Evolutionary conservation across 2,113 vertebrate species (phyloP).

Genomic region (Aspiorhynchus laticeps): DNA sequence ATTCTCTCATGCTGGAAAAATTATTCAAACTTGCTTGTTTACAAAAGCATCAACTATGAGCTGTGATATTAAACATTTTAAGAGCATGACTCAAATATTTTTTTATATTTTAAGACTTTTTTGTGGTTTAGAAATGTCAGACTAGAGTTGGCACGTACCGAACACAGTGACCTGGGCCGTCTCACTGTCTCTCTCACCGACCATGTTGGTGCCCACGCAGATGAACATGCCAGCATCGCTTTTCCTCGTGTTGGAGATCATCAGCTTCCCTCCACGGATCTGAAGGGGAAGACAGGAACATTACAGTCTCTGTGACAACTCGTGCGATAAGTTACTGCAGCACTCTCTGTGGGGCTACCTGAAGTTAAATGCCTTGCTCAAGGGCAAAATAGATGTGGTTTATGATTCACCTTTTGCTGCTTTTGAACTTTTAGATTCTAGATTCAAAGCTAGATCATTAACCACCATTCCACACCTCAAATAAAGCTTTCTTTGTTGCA

Average conservation of each 20-base stretch:
- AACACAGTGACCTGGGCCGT: constrained; percentile 97
- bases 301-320: not conserved
- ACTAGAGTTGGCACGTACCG: constrained; percentile 75
- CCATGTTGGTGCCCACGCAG: constrained; percentile 98
- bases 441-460: not conserved
- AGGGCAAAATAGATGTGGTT: not conserved
- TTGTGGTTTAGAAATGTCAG: not conserved
- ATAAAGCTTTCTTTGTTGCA: not conserved
- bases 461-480: not conserved
- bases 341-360: not conserved
- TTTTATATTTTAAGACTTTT: not conserved
- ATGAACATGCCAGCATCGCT: constrained; percentile 95
- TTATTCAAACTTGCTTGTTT: not conserved
- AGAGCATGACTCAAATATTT: not conserved
- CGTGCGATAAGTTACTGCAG: not conserved
- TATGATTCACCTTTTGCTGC: not conserved
- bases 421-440: not conserved
- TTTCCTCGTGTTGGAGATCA: constrained; percentile 97
- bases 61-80: not conserved
- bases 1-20: constrained; percentile 3
- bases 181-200: constrained; percentile 95
- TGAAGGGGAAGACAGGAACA: constrained; percentile 59
- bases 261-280: constrained; percentile 97
- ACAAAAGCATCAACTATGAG: not conserved
- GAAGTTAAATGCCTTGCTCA: not conserved